A percentile compares a stretch with the other conserved stretches of the same genome.
Conservation (phyloP, 2,113 vertebrate genomes). For the Epinephelus fuscoguttatus region DNA sequence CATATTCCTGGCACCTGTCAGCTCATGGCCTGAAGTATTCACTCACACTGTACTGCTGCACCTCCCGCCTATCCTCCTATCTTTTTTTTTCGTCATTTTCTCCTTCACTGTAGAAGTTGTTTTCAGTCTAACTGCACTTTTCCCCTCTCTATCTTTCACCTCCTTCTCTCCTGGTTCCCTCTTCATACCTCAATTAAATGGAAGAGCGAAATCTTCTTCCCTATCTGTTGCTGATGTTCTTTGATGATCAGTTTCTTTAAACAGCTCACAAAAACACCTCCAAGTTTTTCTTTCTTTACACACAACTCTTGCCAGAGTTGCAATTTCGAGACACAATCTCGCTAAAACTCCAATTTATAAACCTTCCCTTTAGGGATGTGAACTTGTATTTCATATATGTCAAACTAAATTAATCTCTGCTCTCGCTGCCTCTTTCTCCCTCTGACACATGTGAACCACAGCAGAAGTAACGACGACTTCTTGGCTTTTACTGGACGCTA, state of each 20-base stretch:
- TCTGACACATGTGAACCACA: slow-evolving; percentile 43
- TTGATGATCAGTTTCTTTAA: slow-evolving; percentile 24
- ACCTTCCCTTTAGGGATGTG: slow-evolving; percentile 26
- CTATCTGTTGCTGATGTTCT: slow-evolving; percentile 11
- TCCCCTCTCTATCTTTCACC: not conserved
- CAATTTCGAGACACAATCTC: slow-evolving; percentile 50
- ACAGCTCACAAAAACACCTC: slow-evolving; percentile 5
- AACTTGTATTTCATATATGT: slow-evolving; percentile 53
- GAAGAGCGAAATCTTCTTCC: slow-evolving; percentile 18
- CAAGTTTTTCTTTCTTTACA: not conserved
- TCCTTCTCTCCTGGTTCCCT: not conserved
- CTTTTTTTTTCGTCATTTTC: not conserved
- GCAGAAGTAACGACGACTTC: slow-evolving; percentile 7
- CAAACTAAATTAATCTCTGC: slow-evolving; percentile 52
- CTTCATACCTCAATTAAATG: not conserved
- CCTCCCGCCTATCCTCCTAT: not conserved
- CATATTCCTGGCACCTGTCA: slow-evolving; percentile 45
- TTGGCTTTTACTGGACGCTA: slow-evolving; percentile 24
- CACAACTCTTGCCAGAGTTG: slow-evolving; percentile 21
- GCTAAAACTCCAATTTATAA: slow-evolving; percentile 46
- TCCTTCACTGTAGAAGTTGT: not conserved
- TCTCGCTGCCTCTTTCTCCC: slow-evolving; percentile 13
- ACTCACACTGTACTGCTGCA: not conserved
- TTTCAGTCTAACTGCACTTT: not conserved
- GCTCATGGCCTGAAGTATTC: slow-evolving; percentile 6